Conservation (phyloP, 2,797 vertebrate genomes). For the Hippoglossus hippoglossus region DNA sequence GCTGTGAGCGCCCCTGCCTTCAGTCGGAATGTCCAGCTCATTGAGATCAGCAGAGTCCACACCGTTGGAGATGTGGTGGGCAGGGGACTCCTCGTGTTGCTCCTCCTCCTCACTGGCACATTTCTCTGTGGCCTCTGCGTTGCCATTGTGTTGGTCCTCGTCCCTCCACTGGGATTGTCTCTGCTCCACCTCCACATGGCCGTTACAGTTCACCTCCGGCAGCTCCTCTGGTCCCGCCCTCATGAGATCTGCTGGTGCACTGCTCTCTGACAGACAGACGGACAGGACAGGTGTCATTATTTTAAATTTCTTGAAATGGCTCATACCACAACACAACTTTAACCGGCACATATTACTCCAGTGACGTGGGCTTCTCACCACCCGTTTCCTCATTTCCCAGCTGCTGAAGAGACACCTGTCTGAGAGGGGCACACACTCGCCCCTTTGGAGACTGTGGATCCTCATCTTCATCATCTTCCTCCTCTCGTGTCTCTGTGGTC, state of each 20-base stretch:
- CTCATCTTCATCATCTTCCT: constrained; percentile 84
- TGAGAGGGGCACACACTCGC: constrained; percentile 78
- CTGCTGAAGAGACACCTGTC: constrained; percentile 86
- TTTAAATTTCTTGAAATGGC: not conserved
- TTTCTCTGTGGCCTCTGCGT: constrained; percentile 55
- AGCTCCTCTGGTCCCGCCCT: constrained; percentile 76
- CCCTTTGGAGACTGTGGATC: constrained; percentile 82
- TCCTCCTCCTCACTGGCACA: constrained; percentile 55
- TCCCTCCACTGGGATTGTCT: constrained; percentile 65
- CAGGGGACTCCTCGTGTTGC: constrained; percentile 33
- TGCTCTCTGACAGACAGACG: constrained; percentile 58
- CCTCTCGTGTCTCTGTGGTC: constrained; percentile 86
- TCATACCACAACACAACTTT: not conserved
- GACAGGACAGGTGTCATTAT: constrained; percentile 7
- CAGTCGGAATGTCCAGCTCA: constrained; percentile 59
- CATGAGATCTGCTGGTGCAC: constrained; percentile 45
- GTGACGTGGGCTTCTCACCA: constrained; percentile 60
- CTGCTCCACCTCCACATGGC: constrained; percentile 80
- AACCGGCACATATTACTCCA: not conserved
- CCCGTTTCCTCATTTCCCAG: constrained; percentile 72
- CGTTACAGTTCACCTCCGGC: constrained; percentile 91
- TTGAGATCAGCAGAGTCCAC: constrained; percentile 59
- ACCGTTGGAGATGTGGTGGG: constrained; percentile 74
- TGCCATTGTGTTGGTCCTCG: constrained; percentile 84
- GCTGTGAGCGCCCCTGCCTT: constrained; percentile 41